phyloP scores from a whole-genome alignment of 2,888 invertebrate species.

The Drosophila recens region DNA sequence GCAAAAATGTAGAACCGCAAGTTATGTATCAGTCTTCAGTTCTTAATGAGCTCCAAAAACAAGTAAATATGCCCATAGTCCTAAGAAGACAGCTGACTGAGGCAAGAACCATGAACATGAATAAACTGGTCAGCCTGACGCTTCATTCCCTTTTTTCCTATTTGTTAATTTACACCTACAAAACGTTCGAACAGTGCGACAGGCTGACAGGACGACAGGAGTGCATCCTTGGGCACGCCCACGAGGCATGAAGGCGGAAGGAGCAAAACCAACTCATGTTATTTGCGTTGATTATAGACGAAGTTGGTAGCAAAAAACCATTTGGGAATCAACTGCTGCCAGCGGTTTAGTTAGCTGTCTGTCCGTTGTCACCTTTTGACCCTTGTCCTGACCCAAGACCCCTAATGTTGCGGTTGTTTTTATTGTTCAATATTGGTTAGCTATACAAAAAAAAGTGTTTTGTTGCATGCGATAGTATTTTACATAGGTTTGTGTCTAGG shows the following conservation, averaged over 20 bases:
- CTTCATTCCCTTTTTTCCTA: constrained; percentile 52
- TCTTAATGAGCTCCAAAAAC: neutral
- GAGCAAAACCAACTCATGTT: constrained; percentile 9
- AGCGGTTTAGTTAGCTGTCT: constrained; percentile 30
- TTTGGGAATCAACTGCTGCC: constrained; percentile 24
- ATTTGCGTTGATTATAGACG: constrained; percentile 26
- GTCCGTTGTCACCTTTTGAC: constrained; percentile 29
- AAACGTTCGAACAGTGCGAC: constrained; percentile 11
- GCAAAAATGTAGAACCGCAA: no score
- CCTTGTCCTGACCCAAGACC: constrained; percentile 11
- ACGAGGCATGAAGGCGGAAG: neutral
- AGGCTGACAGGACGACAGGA: constrained; percentile 35
- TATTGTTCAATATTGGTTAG: constrained; percentile 36
- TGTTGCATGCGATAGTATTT: constrained; percentile 49
- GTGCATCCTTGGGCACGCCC: constrained; percentile 36
- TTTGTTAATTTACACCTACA: constrained; percentile 67
- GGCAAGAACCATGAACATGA: neutral
- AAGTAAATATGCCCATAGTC: neutral
- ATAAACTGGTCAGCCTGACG: constrained; percentile 9
- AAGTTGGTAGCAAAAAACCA: constrained; percentile 10
- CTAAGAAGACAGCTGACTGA: constrained; percentile 17
- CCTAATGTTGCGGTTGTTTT: constrained; percentile 42
- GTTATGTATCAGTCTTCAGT: no score
- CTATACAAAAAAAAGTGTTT: constrained; percentile 45
- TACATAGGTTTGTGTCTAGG: constrained; percentile 47